Percentiles rank a stretch among this genome's conserved stretches.
These are phyloP conservation scores for Sussaba pulchella DNA, from an alignment of 2,888 invertebrate genomes.

Conservation along the genomic window DNA sequence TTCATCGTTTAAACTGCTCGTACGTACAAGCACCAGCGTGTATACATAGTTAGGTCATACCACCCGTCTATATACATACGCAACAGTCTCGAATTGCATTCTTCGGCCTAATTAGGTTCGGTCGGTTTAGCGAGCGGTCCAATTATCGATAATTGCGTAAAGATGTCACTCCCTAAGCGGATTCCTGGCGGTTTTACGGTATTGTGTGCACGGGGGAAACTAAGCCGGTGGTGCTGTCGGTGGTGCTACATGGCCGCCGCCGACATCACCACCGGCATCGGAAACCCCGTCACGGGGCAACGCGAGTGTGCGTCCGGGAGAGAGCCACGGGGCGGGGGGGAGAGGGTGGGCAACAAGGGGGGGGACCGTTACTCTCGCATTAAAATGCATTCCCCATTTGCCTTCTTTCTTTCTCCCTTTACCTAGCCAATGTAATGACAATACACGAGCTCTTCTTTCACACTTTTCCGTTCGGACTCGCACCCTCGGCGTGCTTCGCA, in stretches of 20 bases:
- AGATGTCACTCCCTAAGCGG: constrained; percentile 84
- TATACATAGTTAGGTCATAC: constrained; percentile 1
- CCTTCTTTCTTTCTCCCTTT: constrained; percentile 30
- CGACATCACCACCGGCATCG: constrained; percentile 13
- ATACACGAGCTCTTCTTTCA: constrained; percentile 47
- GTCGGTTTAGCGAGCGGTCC: constrained; percentile 78
- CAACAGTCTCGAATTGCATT: constrained; percentile 77
- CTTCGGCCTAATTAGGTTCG: constrained; percentile 82
- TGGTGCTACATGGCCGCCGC: constrained; percentile 53
- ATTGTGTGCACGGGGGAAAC: constrained; percentile 79
- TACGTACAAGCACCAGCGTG: constrained; percentile 6
- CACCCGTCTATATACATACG: too few species aligned
- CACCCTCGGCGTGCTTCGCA: constrained; percentile 13
- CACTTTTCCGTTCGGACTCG: constrained; percentile 17
- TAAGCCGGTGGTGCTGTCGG: constrained; percentile 69
- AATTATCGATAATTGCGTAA: constrained; percentile 84
- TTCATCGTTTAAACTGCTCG: background rate
- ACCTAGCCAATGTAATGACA: constrained; percentile 32
- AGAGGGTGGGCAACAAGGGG: constrained; percentile 10
- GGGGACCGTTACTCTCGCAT: constrained; percentile 74
- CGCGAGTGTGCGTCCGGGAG: constrained; percentile 41
- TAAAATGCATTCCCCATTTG: constrained; percentile 73
- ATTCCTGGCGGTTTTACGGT: constrained; percentile 81
- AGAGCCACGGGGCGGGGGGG: constrained; percentile 48
- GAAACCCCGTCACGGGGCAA: constrained; percentile 33